Evolutionary conservation across 2,797 vertebrate genomes (phyloP), one percentile per base, ranked within the genome.

Genomic region (Myotis myotis): DNA sequence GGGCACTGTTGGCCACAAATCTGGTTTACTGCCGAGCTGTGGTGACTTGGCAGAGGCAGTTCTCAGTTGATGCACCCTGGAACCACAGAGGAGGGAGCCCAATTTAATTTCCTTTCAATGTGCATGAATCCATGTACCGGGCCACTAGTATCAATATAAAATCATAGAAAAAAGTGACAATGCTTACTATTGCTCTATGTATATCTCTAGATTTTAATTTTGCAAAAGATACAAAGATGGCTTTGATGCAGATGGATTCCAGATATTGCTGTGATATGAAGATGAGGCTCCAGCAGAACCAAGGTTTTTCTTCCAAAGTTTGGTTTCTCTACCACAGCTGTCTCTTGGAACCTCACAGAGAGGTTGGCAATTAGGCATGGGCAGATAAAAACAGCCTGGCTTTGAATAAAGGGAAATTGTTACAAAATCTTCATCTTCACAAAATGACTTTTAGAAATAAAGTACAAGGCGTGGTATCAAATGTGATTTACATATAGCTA

Each of bases 101-200:
- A 5, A 60, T 60, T 28, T 60, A 60, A 60, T 60, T 60, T 60
- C 57, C 57, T 60, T 60, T 60, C 57, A 60, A 28, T 60, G 23
- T 60, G 25, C 23, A 60, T 0, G 0, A 12, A 12, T 60, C 25
- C 10, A 25, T 28, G 57, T 2, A 25, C 57, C 0, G 0, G 57
- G 57, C 57, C 23, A 60, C 11, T 60, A 11, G 1, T 0, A 81
- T 30, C 41, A n/a, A 33, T 8, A 22, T 25, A 81, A 78, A 55
- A n/a, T 41, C 85, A 74, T 19, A 93, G 17, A 1, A 1, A 9
- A 19, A 2, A 7, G 44, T 30, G 7, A 19, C 23, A 7, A 12
- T 8, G 51, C 20, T 5, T 49, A 62, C 20, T 28, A 23, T 55
- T 93, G 20, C 23, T 53, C 38, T 49, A 23, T 17, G 1, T 51